Evolutionary conservation across 2,888 invertebrate genomes (phyloP).

Genomic region (Drosophila basisetae): DNA sequence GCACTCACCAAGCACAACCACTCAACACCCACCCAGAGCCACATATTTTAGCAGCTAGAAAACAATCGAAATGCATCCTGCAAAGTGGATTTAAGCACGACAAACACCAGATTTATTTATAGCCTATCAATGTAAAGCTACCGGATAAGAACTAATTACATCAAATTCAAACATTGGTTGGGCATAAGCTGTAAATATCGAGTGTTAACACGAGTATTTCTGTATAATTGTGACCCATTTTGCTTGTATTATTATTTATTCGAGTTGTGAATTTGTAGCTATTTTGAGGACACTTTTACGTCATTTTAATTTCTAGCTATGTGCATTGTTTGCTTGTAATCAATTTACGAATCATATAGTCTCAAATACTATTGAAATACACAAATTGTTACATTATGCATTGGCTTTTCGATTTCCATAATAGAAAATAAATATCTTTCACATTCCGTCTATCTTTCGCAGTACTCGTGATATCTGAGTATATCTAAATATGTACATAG

Average conservation of each 20-base stretch:
- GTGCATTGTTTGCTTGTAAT: background rate
- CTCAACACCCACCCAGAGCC: background rate
- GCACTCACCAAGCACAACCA: background rate
- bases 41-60: background rate
- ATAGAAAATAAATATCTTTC: too few species aligned
- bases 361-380: background rate
- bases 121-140: background rate
- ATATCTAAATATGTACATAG: background rate
- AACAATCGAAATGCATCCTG: slow-evolving; percentile 15
- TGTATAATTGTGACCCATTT: background rate
- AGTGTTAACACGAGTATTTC: background rate
- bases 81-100: background rate
- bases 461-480: too few species aligned
- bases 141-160: background rate
- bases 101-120: background rate
- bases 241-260: background rate
- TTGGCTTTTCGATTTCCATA: too few species aligned
- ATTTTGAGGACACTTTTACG: background rate
- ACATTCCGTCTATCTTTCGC: too few species aligned
- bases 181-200: background rate
- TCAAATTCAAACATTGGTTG: background rate
- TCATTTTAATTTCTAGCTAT: background rate
- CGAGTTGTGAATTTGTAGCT: too few species aligned
- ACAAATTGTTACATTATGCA: too few species aligned
- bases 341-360: background rate